Evolutionary conservation across 1,140 invertebrate genomes (phyloP).

Genomic region (Charaxes varanes): DNA sequence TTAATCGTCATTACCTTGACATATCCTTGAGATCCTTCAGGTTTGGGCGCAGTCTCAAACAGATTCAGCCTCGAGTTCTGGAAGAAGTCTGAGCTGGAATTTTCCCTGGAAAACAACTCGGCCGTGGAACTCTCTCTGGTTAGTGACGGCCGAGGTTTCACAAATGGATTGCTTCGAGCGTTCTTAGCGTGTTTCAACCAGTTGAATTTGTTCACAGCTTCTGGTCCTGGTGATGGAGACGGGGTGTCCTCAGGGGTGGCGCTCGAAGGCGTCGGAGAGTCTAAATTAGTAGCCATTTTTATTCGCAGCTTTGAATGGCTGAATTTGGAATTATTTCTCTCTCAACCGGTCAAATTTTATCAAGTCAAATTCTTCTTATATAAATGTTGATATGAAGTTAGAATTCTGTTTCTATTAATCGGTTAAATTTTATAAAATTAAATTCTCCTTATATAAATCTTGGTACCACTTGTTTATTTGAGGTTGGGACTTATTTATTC

Average conservation of each 20-base stretch:
- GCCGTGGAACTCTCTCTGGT: conserved; percentile 57
- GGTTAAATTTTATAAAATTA: too few relatives aligned
- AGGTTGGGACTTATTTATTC: too few relatives aligned
- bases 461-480: too few relatives aligned
- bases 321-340: background rate
- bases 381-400: too few relatives aligned
- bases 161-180: conserved; percentile 49
- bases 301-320: background rate
- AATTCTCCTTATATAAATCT: too few relatives aligned
- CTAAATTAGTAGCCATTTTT: conserved; percentile 32
- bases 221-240: conserved; percentile 37
- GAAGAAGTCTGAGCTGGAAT: conserved; percentile 59
- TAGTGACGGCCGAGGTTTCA: conserved; percentile 50
- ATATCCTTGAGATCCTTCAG: conserved; percentile 61
- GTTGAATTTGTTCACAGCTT: conserved; percentile 51
- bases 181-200: conserved; percentile 50
- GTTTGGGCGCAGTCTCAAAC: conserved; percentile 58
- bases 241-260: conserved; percentile 40
- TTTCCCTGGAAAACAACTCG: conserved; percentile 54
- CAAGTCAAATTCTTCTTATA: background rate
- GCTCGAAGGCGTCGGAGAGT: conserved; percentile 30
- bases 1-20: conserved; percentile 77
- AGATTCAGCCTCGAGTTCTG: conserved; percentile 61
- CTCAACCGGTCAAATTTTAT: background rate
- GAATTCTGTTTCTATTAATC: too few relatives aligned